These are phyloP conservation scores for human DNA, from an alignment of 2,113 vertebrate genomes.

Conservation along the genomic window DNA sequence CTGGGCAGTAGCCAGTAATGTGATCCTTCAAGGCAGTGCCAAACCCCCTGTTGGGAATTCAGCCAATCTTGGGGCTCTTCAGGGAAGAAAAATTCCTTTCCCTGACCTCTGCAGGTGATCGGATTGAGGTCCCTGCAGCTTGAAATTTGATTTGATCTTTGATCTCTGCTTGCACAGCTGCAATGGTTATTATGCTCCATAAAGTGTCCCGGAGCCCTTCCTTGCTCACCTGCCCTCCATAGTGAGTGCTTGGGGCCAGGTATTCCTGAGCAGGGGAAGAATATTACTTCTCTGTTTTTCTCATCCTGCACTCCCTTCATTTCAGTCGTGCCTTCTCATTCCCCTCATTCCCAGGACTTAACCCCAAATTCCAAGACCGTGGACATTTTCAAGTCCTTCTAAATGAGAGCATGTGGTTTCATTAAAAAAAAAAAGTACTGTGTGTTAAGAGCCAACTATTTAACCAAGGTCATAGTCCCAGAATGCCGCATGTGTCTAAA, in stretches of 20 bases:
- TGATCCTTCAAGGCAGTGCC: constrained; percentile 63
- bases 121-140: constrained; percentile 68
- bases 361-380: constrained; percentile 36
- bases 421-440: accelerated
- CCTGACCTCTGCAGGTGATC: constrained; percentile 80
- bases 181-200: constrained; percentile 52
- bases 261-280: background rate
- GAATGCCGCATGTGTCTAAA: background rate
- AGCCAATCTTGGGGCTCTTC: constrained; percentile 74
- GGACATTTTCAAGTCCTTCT: constrained; percentile 33
- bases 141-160: constrained; percentile 81
- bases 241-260: constrained; percentile 3
- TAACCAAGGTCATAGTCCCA: background rate
- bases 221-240: constrained; percentile 66
- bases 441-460: background rate
- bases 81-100: constrained; percentile 77
- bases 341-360: constrained; percentile 19
- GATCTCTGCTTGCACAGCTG: constrained; percentile 81
- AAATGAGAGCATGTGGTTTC: background rate
- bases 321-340: background rate
- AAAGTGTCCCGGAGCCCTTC: constrained; percentile 39
- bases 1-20: constrained; percentile 78
- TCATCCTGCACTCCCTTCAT: background rate
- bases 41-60: constrained; percentile 69
- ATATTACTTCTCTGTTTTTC: background rate